Evolutionary conservation across 2,797 vertebrate species (phyloP), one percentile per base, ranked within the genome.

Genomic region (Epinephelus awoara): DNA sequence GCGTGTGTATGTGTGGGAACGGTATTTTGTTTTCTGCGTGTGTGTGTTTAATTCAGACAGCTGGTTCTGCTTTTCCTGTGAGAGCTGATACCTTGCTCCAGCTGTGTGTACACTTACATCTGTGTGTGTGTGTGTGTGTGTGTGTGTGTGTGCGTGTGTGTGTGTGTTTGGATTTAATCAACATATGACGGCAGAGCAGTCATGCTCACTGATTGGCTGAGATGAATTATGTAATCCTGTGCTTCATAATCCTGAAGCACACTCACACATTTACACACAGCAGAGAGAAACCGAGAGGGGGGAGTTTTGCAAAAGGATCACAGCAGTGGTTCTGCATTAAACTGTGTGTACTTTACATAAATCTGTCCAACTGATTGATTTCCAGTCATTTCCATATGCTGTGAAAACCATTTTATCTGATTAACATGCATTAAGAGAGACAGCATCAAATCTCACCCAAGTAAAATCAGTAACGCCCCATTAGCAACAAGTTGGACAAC

Each of bases 51-150:
- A 57, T 40, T 82, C 77, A 71, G 49, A 85, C 85, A 88, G 73
- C 84, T 85, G 88, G 50, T 80, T 75, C 51, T 80, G 68, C 4
- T 80, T 85, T 75, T 44, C 51, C 55, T 59, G 29, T 72, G 69
- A 76, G 79, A 82, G n/a, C 69, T 61, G 80, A 88, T 73, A 82
- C 82, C 69, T 62, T 34, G 17, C 49, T 70, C 68, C 89, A 82
- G 86, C 79, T 85, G 85, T 86, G 86, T 76, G 65, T 79, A 67
- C 57, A 5, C 72, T 78, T 40, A 61, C 64, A 57, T 83, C 72
- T 64, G 54, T 27, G 1, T 74, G 55, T 29, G 61, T n/a, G 40
- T 57, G 52, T 72, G 69, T 55, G 66, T 61, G 64, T 18, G 18
- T 40, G 57, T 56, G 65, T 29, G 72, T 59, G 62, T 67, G 62